Evolutionary conservation across 1,140 invertebrate species (phyloP), one percentile per base, ranked within the genome.

Genomic region (Philopotamus ludificatus): DNA sequence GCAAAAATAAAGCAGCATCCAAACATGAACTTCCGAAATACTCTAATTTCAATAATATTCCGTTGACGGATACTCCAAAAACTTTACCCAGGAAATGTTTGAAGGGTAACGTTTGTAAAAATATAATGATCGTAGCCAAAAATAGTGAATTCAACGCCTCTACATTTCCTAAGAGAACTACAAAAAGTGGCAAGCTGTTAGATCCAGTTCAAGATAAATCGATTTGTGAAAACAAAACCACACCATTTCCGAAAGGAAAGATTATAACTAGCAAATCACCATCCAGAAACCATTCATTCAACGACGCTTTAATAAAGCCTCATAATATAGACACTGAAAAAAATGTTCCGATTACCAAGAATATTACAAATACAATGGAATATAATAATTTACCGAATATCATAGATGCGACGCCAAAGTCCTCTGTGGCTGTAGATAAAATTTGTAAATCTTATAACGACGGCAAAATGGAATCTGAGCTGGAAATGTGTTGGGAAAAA

Each of bases 81-180:
- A 70, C 68, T 9, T 45, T 70, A 23, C 68, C 64, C 18, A 22
- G 67, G 28, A 69, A 60, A 61, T 44, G 55, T 42, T 9, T 16
- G 16, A 50, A 26, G 16, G 1, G 28, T 42, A 39, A 51, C 42
- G n/a, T 59, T 42, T 59, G 18, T 34, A 54, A 53, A 18, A 34
- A 4, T n/a, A 64, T 44, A 16, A 64, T n/a, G n/a, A 12, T 12
- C 28, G 28, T 34, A 9, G 16, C 3, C 9, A 41, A 53, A 53
- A 65, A 44, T 34, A 15, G 12, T 16, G 3, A 10, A 10, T 63
- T n/a, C 10, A 58, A 26, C 50, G 66, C 68, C 15, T 61, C 54
- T n/a, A 70, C 68, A 34, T 70, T 70, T 28, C 68, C 68, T 41
- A 70, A 70, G 34, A 42, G 68, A 44, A 70, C 68, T 1, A 67